Evolutionary conservation across 2,888 invertebrate species (phyloP), one percentile per base, ranked within the genome.

Genomic region (Hemaris fuciformis): DNA sequence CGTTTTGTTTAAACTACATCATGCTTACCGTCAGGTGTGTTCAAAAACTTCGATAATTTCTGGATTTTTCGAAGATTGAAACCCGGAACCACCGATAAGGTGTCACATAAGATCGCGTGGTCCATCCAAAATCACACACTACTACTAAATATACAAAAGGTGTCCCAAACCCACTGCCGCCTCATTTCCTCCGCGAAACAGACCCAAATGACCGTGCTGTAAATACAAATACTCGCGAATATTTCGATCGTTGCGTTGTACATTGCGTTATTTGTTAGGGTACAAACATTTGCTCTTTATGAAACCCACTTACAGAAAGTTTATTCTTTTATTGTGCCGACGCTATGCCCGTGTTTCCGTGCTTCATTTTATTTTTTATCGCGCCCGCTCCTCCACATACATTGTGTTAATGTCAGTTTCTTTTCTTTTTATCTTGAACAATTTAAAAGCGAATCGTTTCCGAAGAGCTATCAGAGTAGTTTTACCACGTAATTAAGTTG

Each of bases 231-330:
- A 71, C 70, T 68, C 65, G 66, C 61, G 59, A 71, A 76, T 68
- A 75, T 77, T 77, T 72, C 76, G 70, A 80, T 77, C 74, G 75
- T 73, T 69, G 64, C 67, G n/a, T 62, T 63, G 64, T 72, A 72
- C 67, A 75, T 71, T 70, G 72, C 73, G 79, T 80, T 83, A 81
- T 85, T 79, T 80, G 75, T 72, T 66, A 67, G 72, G 69, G 71
- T 73, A 78, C 73, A 79, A 81, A 73, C 76, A 75, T 78, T 81
- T 75, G 69, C 72, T 75, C 76, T 79, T 75, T 79, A 77, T 79
- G 77, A 77, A 53, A 60, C 53, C 65, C 65, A 65, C 66, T 68
- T 66, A 64, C 62, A 65, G 46, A 65, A 68, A 66, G 65, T 69
- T 70, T 65, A 60, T 60, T 64, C 60, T 68, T 69, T 69, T 68